Conservation (phyloP, 2,113 vertebrate species). For the Eubucco bourcierii region DNA sequence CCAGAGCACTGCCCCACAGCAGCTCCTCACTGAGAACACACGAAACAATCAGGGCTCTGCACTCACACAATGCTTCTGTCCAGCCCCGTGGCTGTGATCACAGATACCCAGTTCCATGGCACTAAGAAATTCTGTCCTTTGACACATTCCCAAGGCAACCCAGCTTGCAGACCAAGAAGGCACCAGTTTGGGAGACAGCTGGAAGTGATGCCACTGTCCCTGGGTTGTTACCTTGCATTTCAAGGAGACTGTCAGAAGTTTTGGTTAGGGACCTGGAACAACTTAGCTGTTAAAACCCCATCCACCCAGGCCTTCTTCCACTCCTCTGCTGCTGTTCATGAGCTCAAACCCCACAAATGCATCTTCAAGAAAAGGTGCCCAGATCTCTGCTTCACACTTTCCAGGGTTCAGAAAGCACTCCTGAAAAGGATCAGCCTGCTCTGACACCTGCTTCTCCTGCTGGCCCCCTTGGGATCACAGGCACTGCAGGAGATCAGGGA, state of each 20-base stretch:
- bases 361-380: not conserved
- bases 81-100: rapidly evolving
- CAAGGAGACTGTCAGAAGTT: not conserved
- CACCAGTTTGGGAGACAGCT: not conserved
- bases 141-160: not conserved
- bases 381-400: not conserved
- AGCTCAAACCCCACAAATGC: not conserved
- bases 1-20: rapidly evolving
- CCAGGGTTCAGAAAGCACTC: not conserved
- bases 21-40: not conserved
- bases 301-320: not conserved
- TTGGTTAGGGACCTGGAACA: not conserved
- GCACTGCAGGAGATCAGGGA: not conserved
- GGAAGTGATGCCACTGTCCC: not conserved
- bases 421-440: not conserved
- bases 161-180: not conserved
- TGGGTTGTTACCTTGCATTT: not conserved
- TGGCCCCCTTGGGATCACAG: rapidly evolving
- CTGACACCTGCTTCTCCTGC: not conserved
- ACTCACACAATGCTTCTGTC: not conserved
- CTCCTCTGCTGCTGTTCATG: not conserved
- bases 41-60: not conserved
- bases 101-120: rapidly evolving
- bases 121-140: not conserved
- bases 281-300: not conserved